Percentiles rank a stretch among this genome's conserved stretches.
Conservation (phyloP, 2,113 vertebrate genomes). For the Hippocampus barbouri region DNA sequence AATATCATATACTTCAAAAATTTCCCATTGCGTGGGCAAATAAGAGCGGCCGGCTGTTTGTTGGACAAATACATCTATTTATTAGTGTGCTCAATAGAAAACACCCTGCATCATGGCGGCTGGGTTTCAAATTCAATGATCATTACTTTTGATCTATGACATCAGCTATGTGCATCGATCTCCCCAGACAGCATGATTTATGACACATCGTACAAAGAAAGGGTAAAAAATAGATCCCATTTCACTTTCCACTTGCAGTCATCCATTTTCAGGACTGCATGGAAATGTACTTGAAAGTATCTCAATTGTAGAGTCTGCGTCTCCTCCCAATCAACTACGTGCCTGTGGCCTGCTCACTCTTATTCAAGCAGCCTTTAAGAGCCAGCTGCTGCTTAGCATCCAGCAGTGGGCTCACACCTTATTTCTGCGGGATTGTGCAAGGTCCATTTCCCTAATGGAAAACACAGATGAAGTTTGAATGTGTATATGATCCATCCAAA, state of each 20-base stretch:
- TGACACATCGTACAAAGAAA: background rate
- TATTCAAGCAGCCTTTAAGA: background rate
- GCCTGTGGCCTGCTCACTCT: background rate
- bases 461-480: conserved; percentile 1
- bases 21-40: background rate
- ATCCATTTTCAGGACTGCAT: background rate
- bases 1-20: background rate
- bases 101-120: background rate
- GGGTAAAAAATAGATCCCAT: background rate
- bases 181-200: background rate
- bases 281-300: conserved; percentile 1
- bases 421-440: background rate
- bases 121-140: background rate
- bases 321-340: background rate
- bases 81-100: background rate
- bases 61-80: background rate
- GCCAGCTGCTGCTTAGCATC: background rate
- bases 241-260: background rate
- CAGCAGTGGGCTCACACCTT: background rate
- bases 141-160: background rate
- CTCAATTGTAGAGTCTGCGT: background rate
- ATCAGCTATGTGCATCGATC: background rate
- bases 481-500: background rate
- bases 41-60: background rate
- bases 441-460: conserved; percentile 1